Evolutionary conservation across 2,888 invertebrate species (phyloP).

Genomic region (Tetranychus truncatus): DNA sequence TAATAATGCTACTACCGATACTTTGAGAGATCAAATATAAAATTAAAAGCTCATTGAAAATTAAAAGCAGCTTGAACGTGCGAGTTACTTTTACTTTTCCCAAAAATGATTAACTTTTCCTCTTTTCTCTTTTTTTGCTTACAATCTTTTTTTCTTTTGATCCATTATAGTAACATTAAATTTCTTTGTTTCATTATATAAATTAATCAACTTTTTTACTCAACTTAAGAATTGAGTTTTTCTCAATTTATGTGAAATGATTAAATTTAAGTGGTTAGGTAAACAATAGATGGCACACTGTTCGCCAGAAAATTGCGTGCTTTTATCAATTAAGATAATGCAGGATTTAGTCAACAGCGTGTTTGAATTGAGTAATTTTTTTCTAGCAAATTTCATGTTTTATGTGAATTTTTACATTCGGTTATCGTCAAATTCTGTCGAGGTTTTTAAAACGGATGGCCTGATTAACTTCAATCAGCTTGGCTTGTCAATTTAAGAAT

Average conservation of each 20-base stretch:
- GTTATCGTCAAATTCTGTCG: neutral
- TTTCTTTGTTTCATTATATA: neutral
- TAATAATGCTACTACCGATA: no score
- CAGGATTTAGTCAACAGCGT: neutral
- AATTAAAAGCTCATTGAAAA: no score
- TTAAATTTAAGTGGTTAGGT: no score
- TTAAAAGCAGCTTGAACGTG: no score
- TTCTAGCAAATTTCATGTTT: neutral
- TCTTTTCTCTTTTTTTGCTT: no score
- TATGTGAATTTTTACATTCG: neutral
- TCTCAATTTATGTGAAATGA: neutral
- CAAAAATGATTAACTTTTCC: no score
- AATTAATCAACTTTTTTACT: neutral
- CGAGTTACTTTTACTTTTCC: no score
- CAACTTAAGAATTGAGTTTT: neutral
- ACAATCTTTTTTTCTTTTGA: no score
- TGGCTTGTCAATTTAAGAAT: neutral
- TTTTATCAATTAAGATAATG: neutral
- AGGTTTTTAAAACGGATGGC: neutral
- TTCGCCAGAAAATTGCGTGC: neutral
- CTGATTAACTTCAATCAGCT: neutral
- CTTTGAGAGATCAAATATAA: no score
- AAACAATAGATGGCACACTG: neutral
- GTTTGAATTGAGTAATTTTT: neutral
- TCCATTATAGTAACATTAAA: no score